Base-by-base conservation (phyloP, 2,888 invertebrate genomes). In the Coleophora flavipennella region DNA sequence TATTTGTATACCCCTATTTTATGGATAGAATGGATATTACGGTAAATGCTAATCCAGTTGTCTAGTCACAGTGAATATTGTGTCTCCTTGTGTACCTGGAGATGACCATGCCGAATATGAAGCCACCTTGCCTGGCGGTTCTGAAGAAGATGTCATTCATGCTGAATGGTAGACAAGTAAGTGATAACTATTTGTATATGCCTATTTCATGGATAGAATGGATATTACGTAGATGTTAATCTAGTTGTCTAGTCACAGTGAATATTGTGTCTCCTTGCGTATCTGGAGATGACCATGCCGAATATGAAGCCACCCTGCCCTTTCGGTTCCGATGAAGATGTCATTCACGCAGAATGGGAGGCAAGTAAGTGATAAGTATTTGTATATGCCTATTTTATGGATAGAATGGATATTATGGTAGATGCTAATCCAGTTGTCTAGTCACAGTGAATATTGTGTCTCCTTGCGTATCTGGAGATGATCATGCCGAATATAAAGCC, bases 61-160 rank as follows among this genome's bases (percentile, higher is more conserved):
- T n/a, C 50, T 70, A 76, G 36, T 74, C 80, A 0, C 84, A 83
- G 0, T 80, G 80, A 40, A 72, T 83, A 1, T 55, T 77, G 11
- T 62, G 83, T 0, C 57, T 84, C 27, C 59, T 84, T 31, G 73
- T 78, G 0, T 84, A 84, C 38, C 48, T 84, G 14, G 83, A 84
- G 45, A 75, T 81, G 76, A 81, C 83, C 0, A 48, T 81, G 20
- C 77, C 78, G 0, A 71, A 74, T 0, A 72, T 79, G 76, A 83
- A 84, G 53, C 71, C 83, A 0, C 71, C 72, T 40, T 84, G 81
- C 35, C 52, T 85, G 1, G 74, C 74, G 33, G 80, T 83, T 3
- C 66, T 84, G 2, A 76, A 79, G 0, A 81, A 79, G 50, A 76
- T 83, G 77, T 79, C 83, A 1, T 76, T 65, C 39, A 78, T 70